Evolutionary conservation across 2,113 vertebrate species (phyloP).

Genomic region (Brachyhypopomus occidentalis): DNA sequence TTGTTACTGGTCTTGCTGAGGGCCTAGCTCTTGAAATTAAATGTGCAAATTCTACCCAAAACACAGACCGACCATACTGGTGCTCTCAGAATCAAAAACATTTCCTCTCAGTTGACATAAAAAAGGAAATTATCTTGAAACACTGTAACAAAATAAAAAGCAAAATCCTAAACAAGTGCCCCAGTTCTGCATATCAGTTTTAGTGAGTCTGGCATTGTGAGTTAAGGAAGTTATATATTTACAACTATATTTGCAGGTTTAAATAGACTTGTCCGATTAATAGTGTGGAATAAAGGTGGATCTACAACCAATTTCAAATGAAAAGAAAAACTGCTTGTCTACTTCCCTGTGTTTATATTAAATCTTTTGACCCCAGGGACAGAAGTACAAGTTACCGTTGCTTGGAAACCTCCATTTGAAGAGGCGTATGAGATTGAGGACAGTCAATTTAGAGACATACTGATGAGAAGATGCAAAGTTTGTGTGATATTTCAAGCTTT

Average conservation of each 20-base stretch:
- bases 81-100: too few species aligned
- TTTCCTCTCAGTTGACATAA: too few species aligned
- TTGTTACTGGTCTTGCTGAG: background rate
- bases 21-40: background rate
- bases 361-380: background rate
- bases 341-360: conserved; percentile 16
- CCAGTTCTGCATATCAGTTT: background rate
- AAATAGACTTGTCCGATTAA: background rate
- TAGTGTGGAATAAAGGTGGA: background rate
- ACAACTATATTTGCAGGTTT: conserved; percentile 40
- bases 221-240: conserved; percentile 26
- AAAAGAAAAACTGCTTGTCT: background rate
- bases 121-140: background rate
- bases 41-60: background rate
- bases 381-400: background rate
- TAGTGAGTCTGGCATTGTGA: background rate
- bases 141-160: background rate
- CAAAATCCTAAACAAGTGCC: background rate
- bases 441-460: background rate
- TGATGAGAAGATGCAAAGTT: background rate
- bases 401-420: conserved; percentile 1
- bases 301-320: background rate
- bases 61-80: background rate
- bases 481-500: conserved; percentile 5
- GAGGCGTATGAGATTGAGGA: background rate